phyloP scores from a whole-genome alignment of 2,888 invertebrate genomes.

The Notodromas monacha region DNA sequence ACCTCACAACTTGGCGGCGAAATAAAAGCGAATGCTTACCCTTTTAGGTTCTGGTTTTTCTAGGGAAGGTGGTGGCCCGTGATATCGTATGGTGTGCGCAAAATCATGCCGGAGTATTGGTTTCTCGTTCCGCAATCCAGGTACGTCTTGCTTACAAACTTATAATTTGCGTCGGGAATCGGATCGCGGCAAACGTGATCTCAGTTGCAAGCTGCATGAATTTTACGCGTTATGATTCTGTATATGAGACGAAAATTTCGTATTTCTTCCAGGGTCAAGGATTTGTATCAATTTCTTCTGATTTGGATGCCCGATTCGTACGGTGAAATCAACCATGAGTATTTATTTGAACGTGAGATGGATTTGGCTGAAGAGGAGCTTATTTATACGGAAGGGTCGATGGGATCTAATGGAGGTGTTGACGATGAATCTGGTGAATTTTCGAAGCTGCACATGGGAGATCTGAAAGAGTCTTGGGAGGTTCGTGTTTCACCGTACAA shows the following conservation, averaged over 20 bases:
- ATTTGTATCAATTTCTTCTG: conserved; percentile 79
- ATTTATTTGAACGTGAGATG: conserved; percentile 38
- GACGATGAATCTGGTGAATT: conserved; percentile 22
- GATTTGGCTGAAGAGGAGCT: conserved; percentile 59
- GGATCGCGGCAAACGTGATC: neutral
- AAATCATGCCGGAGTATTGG: conserved; percentile 92
- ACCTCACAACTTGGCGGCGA: no score
- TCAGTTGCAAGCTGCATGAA: neutral
- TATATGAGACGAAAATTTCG: no score
- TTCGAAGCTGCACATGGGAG: neutral
- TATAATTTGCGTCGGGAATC: no score
- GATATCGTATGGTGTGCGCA: conserved; percentile 81
- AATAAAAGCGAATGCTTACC: no score
- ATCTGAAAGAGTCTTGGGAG: conserved; percentile 2
- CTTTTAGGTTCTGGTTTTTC: no score
- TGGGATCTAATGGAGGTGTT: no score
- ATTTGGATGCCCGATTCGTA: conserved; percentile 88
- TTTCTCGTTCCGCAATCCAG: conserved; percentile 79
- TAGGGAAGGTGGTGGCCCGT: no score
- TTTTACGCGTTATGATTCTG: no score
- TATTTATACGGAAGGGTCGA: no score
- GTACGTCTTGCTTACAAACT: no score
- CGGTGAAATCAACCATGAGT: conserved; percentile 48
- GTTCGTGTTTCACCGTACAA: no score
- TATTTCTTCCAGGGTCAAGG: conserved; percentile 39